Evolutionary conservation across 1,140 invertebrate genomes (phyloP), one percentile per base, ranked within the genome.

Genomic region (Liolophura sinensis): DNA sequence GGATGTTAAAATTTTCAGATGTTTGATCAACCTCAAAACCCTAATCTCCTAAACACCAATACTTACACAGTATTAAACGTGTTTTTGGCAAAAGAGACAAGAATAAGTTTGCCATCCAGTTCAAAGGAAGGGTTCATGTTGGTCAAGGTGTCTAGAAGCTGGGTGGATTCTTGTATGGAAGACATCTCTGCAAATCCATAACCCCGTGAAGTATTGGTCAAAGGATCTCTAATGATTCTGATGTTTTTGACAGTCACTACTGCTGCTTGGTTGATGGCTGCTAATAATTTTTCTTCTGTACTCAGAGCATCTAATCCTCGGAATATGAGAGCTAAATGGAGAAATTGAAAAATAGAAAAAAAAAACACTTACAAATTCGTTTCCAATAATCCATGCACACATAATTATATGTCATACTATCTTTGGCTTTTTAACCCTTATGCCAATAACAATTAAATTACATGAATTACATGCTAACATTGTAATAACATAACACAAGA

Each of bases 251-350:
- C 92, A 55, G 86, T 90, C 76, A 89, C 87, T 50, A 83, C 87
- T 16, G 87, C 85, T 48, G 85, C 86, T 48, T 74, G 76, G 73
- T 90, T 89, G 65, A 97, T 88, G 50, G 85, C 86, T 54, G 69
- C 74, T 71, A 91, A 89, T 62, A 97, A 88, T 20, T 89, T 89
- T 78, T 95, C 93, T 85, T 97, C 94, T 1, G 91, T 95, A 1
- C 92, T 92, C 24, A 93, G 74, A 0, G 91, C 89, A 80, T 96
- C 93, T 62, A 97, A 83, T 76, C 93, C 93, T 64, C 93, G 88
- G 64, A 97, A 85, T 74, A 97, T 88, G 16, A 97, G 88, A 57
- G 92, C 92, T 93, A 82, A 60, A 65, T 68, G 22, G 54, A 60
- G 58, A 59, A n/a, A 60, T 16, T 49, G 25, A 65, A 6, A 71